Percentiles rank a stretch among this genome's conserved stretches.
These are phyloP conservation scores for Saccostrea cuccullata DNA, from an alignment of 1,140 invertebrate genomes.

Conservation along the genomic window DNA sequence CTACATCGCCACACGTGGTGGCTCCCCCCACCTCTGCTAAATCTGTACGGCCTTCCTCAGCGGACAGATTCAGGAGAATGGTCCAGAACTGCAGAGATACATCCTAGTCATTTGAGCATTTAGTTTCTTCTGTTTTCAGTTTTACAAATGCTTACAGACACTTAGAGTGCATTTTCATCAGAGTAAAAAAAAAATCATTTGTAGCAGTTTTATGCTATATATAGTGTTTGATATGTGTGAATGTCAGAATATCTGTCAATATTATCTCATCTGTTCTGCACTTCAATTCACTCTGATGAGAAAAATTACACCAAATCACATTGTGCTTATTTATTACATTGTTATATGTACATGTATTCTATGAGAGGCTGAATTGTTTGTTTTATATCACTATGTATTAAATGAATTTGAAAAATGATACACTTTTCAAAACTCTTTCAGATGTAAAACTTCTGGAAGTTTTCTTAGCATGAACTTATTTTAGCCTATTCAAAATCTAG, in stretches of 20 bases:
- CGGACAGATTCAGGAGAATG: slow-evolving; percentile 69
- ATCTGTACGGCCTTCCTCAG: slow-evolving; percentile 62
- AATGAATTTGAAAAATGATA: slow-evolving; percentile 12
- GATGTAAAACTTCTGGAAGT: no score
- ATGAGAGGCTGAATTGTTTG: background rate
- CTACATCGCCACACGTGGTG: slow-evolving; percentile 33
- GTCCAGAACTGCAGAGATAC: slow-evolving; percentile 65
- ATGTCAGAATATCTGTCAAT: background rate
- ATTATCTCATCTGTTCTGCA: background rate
- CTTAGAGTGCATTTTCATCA: background rate
- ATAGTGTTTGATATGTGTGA: background rate
- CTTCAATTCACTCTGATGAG: background rate
- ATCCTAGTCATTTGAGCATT: background rate
- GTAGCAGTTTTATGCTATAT: slow-evolving; percentile 14
- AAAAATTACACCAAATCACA: background rate
- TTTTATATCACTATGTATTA: background rate
- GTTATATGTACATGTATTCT: background rate
- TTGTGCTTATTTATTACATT: background rate
- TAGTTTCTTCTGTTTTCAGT: background rate
- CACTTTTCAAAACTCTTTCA: no score
- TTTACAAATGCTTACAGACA: background rate
- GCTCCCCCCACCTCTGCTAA: slow-evolving; percentile 53
- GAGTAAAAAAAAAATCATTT: background rate
- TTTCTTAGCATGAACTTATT: no score
- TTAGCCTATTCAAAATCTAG: no score